Conservation (phyloP, 2,797 vertebrate genomes). For the Anguilla marmorata region DNA sequence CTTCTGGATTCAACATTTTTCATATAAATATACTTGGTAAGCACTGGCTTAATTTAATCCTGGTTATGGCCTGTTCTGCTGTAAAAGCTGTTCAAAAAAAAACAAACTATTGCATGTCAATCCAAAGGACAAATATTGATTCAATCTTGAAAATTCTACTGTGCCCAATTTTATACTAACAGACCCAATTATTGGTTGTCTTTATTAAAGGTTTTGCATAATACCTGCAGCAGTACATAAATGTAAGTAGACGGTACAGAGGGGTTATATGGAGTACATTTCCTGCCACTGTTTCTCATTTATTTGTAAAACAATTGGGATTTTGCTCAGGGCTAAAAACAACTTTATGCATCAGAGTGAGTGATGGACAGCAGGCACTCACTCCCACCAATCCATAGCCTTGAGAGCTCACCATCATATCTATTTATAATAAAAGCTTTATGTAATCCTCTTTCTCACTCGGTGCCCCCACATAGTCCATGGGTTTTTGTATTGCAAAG, state of each 20-base stretch:
- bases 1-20: not conserved
- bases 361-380: constrained; percentile 47
- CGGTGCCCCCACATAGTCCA: not conserved
- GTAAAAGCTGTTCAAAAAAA: not conserved
- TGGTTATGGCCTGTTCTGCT: not conserved
- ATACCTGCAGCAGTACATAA: not conserved
- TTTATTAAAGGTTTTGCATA: not conserved
- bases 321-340: constrained; percentile 66
- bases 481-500: not conserved
- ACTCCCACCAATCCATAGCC: constrained; percentile 29
- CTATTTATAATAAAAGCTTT: not conserved
- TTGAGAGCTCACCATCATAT: not conserved
- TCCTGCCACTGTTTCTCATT: constrained; percentile 56
- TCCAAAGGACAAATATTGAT: not conserved
- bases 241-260: not conserved
- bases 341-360: constrained; percentile 49
- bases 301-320: constrained; percentile 52
- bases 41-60: not conserved
- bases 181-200: not conserved
- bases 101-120: not conserved
- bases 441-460: not conserved
- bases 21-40: not conserved
- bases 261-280: constrained; percentile 31
- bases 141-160: not conserved
- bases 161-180: not conserved